Evolutionary conservation across 2,113 vertebrate species (phyloP), one percentile per base, ranked within the genome.

Genomic region (Lamprotornis superbus): DNA sequence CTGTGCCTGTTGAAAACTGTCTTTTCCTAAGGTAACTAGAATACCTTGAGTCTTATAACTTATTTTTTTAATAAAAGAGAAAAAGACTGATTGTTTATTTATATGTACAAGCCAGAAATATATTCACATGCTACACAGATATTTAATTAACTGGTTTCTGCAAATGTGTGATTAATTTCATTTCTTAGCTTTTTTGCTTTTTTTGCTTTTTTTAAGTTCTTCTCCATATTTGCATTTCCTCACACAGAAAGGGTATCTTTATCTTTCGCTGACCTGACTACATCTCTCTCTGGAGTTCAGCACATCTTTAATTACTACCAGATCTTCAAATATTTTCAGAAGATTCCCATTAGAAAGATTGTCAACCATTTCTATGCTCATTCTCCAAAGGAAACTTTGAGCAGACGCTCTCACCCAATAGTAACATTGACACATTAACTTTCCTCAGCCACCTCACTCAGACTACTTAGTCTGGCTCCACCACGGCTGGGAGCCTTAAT

Each of bases 391-490:
- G 83, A 96, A 97, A 96, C 71, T 92, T 82, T 84, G 91, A 93
- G 96, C 96, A 97, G 93, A 94, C 23, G 22, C 82, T 90, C 96
- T 97, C 89, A 70, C 95, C 97, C 97, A 94, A 39, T 69, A 93
- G 96, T 79, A 97, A 95, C 97, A 96, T 76, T 96, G 98, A 97
- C 98, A 97, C 97, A 96, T 97, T 98, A 97, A 98, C 98, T 98
- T 98, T 96, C 97, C 93, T 97, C 96, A 92, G 94, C 84, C 96
- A 97, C 97, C 97, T 97, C 95, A 31, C 97, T 96, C 94, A 96
- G 92, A 91, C 95, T 91, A 97, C 97, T 96, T 95, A 94, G 97
- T 87, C 97, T 98, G 98, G 98, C 98, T 98, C 98, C 97, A 92
- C 87, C 18, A 97, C 21, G 98, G 97, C 97, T 97, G 97, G 96